A percentile compares a stretch with the other conserved stretches of the same genome.
phyloP scores from a whole-genome alignment of 2,797 vertebrate species.

The Phylloscopus collybita region DNA sequence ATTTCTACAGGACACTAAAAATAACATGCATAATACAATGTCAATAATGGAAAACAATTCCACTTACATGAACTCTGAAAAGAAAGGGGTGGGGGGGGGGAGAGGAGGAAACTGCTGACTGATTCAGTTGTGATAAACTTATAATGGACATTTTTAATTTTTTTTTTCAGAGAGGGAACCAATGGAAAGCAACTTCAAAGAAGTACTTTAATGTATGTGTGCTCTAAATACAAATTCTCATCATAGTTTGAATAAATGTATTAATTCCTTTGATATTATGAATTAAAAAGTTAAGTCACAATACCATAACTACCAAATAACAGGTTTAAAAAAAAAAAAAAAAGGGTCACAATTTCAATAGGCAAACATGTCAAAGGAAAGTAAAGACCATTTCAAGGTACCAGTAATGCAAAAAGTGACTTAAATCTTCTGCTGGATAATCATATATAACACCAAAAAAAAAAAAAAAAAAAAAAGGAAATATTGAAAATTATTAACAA shows the following conservation, averaged over 20 bases:
- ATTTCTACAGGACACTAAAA: neutral
- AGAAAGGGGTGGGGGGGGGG: neutral
- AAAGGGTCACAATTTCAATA: neutral
- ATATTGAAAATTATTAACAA: neutral
- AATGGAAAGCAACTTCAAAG: neutral
- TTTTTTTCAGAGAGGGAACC: neutral
- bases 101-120: neutral
- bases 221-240: neutral
- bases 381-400: neutral
- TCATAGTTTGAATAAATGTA: neutral
- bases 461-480: neutral
- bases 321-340: neutral
- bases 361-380: neutral
- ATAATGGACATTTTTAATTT: neutral
- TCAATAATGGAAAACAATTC: neutral
- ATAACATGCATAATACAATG: fast-evolving
- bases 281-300: neutral
- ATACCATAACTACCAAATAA: neutral
- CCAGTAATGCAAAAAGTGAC: neutral
- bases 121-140: neutral
- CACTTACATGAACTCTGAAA: neutral
- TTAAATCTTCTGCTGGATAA: neutral
- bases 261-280: neutral
- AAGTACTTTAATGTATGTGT: neutral
- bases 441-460: fast-evolving